Evolutionary conservation across 2,888 invertebrate species (phyloP).

Genomic region (Microplitis deprimator): DNA sequence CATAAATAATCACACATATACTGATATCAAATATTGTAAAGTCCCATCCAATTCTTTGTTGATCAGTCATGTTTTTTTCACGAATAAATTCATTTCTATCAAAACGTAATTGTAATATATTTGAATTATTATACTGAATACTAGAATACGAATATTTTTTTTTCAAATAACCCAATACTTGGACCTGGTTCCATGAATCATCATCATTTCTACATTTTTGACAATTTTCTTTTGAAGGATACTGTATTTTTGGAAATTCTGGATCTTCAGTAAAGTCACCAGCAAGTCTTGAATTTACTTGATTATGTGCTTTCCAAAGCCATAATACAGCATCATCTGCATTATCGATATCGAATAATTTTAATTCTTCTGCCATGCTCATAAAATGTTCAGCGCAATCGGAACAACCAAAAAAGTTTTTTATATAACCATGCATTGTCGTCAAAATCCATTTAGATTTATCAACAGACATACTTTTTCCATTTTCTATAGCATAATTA

Average conservation of each 20-base stretch:
- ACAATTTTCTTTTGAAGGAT: slow-evolving; percentile 82
- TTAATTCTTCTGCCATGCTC: slow-evolving; percentile 83
- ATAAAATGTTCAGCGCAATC: slow-evolving; percentile 93
- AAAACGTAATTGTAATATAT: neutral
- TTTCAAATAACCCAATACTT: slow-evolving; percentile 78
- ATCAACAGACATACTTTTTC: slow-evolving; percentile 58
- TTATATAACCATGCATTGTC: slow-evolving; percentile 90
- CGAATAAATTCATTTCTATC: slow-evolving; percentile 50
- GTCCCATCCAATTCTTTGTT: slow-evolving; percentile 69
- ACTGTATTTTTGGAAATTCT: slow-evolving; percentile 88
- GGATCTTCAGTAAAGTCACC: slow-evolving; percentile 94
- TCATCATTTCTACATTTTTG: slow-evolving; percentile 76
- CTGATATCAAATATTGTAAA: slow-evolving; percentile 82
- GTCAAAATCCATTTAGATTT: slow-evolving; percentile 81
- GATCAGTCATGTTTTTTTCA: slow-evolving; percentile 50
- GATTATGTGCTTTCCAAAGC: slow-evolving; percentile 96
- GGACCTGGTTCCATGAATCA: slow-evolving; percentile 77
- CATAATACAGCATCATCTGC: slow-evolving; percentile 87
- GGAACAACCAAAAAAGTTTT: slow-evolving; percentile 93
- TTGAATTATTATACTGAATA: slow-evolving; percentile 52
- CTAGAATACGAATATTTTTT: slow-evolving; percentile 71
- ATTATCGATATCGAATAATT: slow-evolving; percentile 79
- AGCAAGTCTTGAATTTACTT: slow-evolving; percentile 89
- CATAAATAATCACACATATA: slow-evolving; percentile 83
- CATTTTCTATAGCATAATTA: slow-evolving; percentile 68